Evolutionary conservation across 2,113 vertebrate genomes (phyloP), one percentile per base, ranked within the genome.

Genomic region (Strix uralensis): DNA sequence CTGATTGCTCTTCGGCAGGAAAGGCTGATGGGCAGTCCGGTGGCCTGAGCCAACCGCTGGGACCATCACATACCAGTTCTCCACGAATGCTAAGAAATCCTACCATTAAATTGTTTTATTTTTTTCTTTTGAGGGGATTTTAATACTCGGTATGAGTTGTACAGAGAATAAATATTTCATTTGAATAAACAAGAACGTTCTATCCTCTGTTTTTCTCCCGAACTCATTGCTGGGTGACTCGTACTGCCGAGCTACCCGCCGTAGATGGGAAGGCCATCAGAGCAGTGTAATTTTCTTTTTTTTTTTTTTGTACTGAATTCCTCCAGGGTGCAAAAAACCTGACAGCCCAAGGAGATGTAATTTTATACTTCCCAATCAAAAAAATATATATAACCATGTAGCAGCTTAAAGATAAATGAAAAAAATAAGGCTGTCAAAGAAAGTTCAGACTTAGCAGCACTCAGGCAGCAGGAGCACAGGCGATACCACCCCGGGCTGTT

Each of bases 21-120:
- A 85, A 98, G 99, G 93, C 98, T 99, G 80, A 99, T 99, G 99
- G 99, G 99, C 77, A 99, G 99, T 87, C 99, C 99, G 0, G 99
- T 99, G 75, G 98, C 98, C 77, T 99, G 95, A 99, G 57, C 11
- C 3, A 74, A 59, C 78, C 11, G 29, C 58, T 21, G 27, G 22
- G 2, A 30, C 47, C 52, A 10, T 3, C 52, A 4, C 19, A 2
- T 42, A 8, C 38, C 19, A 11, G 26, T 40, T 42, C 72, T 66
- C 82, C 22, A 36, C 3, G 19, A 81, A 32, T 30, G 12, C 85
- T 86, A 27, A n/a, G 20, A 88, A 80, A 93, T 89, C 59, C 59
- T 25, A 1, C 44, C 71, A 1, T 20, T 6, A 32, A 8, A 16
- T 10, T n/a, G 15, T 2, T 78, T 32, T 21, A 5, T 4, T 65